These are phyloP conservation scores for Volucella bombylans DNA, from an alignment of 2,888 invertebrate species.

Conservation along the genomic window DNA sequence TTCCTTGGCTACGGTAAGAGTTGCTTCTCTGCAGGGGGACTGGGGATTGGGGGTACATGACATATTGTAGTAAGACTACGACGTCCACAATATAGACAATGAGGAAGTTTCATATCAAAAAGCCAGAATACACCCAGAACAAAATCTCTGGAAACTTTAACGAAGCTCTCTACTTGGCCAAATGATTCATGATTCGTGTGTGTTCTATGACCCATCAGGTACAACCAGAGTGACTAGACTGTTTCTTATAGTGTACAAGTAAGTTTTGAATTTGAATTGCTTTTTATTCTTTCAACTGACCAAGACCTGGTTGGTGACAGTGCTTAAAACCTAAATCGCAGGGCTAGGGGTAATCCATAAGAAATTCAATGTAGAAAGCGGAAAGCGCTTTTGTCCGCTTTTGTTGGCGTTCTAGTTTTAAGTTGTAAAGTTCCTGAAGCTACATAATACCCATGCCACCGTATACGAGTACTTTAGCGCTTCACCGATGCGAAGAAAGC, in stretches of 20 bases:
- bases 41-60: too few relatives aligned
- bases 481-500: slow-evolving; percentile 9
- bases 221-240: neutral
- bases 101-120: slow-evolving; percentile 28
- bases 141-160: slow-evolving; percentile 56
- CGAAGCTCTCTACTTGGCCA: slow-evolving; percentile 51
- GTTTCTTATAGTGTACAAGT: neutral
- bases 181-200: slow-evolving; percentile 8
- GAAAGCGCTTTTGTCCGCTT: slow-evolving; percentile 37
- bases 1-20: neutral
- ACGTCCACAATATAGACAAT: neutral
- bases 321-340: slow-evolving; percentile 30
- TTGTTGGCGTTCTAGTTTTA: slow-evolving; percentile 12
- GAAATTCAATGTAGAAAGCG: slow-evolving; percentile 9
- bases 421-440: slow-evolving; percentile 27
- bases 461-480: neutral
- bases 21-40: too few relatives aligned
- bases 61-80: too few relatives aligned
- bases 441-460: neutral
- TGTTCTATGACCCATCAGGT: neutral
- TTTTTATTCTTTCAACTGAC: too few relatives aligned
- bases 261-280: neutral
- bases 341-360: slow-evolving; percentile 25
- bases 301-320: neutral
- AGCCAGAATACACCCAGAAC: slow-evolving; percentile 21